Evolutionary conservation across 2,888 invertebrate genomes (phyloP), one percentile per base, ranked within the genome.

Genomic region (Tortrix viridana): DNA sequence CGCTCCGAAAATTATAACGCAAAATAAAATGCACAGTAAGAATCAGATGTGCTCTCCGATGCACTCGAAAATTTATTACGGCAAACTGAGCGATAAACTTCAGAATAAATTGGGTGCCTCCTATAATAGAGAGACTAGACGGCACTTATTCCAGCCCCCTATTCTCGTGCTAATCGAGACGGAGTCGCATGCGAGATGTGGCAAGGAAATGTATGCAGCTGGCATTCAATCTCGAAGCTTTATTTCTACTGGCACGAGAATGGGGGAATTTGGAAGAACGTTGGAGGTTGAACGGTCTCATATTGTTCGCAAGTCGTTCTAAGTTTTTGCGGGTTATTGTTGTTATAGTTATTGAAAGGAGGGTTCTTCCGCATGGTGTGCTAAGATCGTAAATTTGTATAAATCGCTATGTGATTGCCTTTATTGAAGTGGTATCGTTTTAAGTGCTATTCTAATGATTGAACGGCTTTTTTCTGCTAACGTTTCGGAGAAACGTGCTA

Each of bases 391-490:
- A 82, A 84, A 84, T 82, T 83, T 73, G 75, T 77, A 80, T 80
- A 82, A 85, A 84, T 78, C 77, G 77, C 75, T 73, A 72, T 76
- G 74, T 79, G 83, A 83, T 83, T 81, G 81, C 75, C 60, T 75
- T 77, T 75, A 76, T 66, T 67, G 62, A 65, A 71, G 70, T 71
- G 71, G 66, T 63, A 71, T 69, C 67, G 65, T 61, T 60, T 65
- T 55, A 47, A 70, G 65, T 65, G 66, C 44, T 53, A 38, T 57
- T 58, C 46, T 56, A 22, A 55, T 52, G 59, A 4, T 44, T 46
- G 55, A 37, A 26, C 37, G 18, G 50, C 32, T 56, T 60, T 59
- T 43, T 38, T 50, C 49, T 56, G 32, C 9, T 5, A 38, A 49
- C 20, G 44, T n/a, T 63, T 53, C 53, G 23, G 14, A 53, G 62